phyloP scores from a whole-genome alignment of 2,888 invertebrate genomes.

The Ormyrus labotus region DNA sequence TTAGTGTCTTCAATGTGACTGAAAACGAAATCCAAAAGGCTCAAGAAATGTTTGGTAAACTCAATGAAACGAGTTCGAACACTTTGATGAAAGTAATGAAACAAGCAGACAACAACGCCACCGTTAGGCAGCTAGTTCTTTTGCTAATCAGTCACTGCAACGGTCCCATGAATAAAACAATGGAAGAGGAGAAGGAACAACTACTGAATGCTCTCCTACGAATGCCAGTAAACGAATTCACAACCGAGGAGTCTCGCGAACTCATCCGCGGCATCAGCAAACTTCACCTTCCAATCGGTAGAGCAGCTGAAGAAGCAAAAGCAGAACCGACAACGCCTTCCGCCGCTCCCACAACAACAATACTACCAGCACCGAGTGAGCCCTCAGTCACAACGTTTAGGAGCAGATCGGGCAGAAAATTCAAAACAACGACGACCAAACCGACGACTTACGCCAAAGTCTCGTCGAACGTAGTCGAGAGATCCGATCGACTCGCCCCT shows the following conservation, averaged over 20 bases:
- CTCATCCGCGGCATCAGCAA: slow-evolving; percentile 69
- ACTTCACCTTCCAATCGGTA: slow-evolving; percentile 65
- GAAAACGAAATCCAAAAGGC: slow-evolving; percentile 84
- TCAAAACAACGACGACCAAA: slow-evolving; percentile 69
- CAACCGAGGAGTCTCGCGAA: slow-evolving; percentile 73
- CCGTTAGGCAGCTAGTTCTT: slow-evolving; percentile 84
- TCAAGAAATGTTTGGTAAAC: slow-evolving; percentile 85
- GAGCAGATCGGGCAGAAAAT: slow-evolving; percentile 68
- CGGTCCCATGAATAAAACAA: slow-evolving; percentile 82
- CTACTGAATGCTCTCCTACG: slow-evolving; percentile 83
- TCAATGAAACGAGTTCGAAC: slow-evolving; percentile 85
- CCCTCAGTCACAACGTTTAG: slow-evolving; percentile 68
- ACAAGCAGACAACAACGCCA: slow-evolving; percentile 86
- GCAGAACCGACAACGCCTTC: slow-evolving; percentile 59
- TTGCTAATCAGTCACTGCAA: slow-evolving; percentile 88
- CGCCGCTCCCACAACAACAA: slow-evolving; percentile 60
- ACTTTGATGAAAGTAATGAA: slow-evolving; percentile 89
- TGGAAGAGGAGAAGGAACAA: slow-evolving; percentile 83
- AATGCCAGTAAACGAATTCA: slow-evolving; percentile 78
- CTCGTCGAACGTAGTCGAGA: slow-evolving; percentile 62
- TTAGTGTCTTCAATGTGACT: slow-evolving; percentile 78
- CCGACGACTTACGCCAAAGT: slow-evolving; percentile 62
- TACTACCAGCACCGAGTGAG: slow-evolving; percentile 62
- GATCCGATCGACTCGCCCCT: slow-evolving; percentile 67
- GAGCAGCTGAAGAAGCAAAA: slow-evolving; percentile 47